Evolutionary conservation across 2,888 invertebrate genomes (phyloP).

Genomic region (Campoplex nolae): DNA sequence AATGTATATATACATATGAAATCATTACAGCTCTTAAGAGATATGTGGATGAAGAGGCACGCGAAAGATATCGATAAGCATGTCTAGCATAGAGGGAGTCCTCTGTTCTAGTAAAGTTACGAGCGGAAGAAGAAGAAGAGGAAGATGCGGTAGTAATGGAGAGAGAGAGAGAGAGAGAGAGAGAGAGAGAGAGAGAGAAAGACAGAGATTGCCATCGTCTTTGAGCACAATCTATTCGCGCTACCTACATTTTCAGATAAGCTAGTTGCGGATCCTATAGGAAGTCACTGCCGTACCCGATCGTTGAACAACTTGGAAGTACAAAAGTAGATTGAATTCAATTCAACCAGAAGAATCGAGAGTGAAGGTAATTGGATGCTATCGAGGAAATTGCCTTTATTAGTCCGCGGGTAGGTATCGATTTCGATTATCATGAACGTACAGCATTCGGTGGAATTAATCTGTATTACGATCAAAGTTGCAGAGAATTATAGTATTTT

Average conservation of each 20-base stretch:
- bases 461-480: not conserved
- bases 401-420: slow-evolving; percentile 1
- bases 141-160: not conserved
- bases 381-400: slow-evolving; percentile 22
- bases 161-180: not conserved
- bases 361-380: slow-evolving; percentile 19
- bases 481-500: not conserved
- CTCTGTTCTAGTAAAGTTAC: slow-evolving; percentile 29
- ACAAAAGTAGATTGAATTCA: slow-evolving; percentile 56
- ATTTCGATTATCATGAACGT: not conserved
- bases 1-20: not conserved
- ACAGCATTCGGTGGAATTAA: not conserved
- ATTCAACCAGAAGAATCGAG: slow-evolving; percentile 11
- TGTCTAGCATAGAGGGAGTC: slow-evolving; percentile 31
- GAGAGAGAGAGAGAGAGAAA: not conserved
- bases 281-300: slow-evolving; percentile 33
- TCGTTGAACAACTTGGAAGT: slow-evolving; percentile 40
- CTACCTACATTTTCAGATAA: slow-evolving; percentile 6
- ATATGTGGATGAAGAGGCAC: slow-evolving; percentile 16
- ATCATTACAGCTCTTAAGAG: not conserved
- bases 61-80: slow-evolving; percentile 37
- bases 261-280: slow-evolving; percentile 22
- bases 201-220: slow-evolving; percentile 5
- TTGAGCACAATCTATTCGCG: slow-evolving; percentile 16
- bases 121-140: slow-evolving; percentile 22